Evolutionary conservation across 2,888 invertebrate genomes (phyloP), one percentile per base, ranked within the genome.

Genomic region (Hemithea aestivaria): DNA sequence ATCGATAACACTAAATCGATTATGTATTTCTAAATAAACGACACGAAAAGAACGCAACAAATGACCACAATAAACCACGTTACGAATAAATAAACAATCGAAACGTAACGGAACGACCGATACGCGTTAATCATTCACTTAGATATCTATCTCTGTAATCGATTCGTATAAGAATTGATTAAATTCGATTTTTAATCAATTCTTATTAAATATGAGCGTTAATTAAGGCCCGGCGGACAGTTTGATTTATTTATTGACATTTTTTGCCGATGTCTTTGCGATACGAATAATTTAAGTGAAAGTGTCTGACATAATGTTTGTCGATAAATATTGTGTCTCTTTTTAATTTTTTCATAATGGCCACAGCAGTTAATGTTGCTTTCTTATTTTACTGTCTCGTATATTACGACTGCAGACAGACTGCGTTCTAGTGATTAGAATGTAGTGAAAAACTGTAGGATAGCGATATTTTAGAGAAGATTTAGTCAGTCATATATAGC

Each of bases 161-260:
- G 60, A 61, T 66, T 58, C 44, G 53, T 64, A 56, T 46, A 51
- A 51, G 61, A 57, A 65, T 66, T 67, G 70, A 77, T 77, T 73
- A 69, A 75, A 73, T 72, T 26, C 36, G 54, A 47, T 66, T 71
- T 66, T 69, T 73, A 77, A 80, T 80, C 77, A 75, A 71, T 69
- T 75, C 57, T 52, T 57, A 66, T 79, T 72, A 74, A 71, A 66
- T 68, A 77, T 63, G 69, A 63, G 36, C 67, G 62, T 53, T 70
- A 70, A 66, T 74, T 69, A 59, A 67, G 56, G 69, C 43, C 56
- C 56, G 33, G 49, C 50, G 49, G 48, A 45, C 48, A 45, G 44
- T 55, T 53, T 66, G 66, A 69, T 71, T 73, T 72, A 75, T 68
- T 48, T 47, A 32, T 36, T 36, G 36, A n/a, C 23, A 33, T 29